These are phyloP conservation scores for Ctenochaetus hawaiiensis DNA, from an alignment of 2,797 vertebrate genomes.

Conservation along the genomic window DNA sequence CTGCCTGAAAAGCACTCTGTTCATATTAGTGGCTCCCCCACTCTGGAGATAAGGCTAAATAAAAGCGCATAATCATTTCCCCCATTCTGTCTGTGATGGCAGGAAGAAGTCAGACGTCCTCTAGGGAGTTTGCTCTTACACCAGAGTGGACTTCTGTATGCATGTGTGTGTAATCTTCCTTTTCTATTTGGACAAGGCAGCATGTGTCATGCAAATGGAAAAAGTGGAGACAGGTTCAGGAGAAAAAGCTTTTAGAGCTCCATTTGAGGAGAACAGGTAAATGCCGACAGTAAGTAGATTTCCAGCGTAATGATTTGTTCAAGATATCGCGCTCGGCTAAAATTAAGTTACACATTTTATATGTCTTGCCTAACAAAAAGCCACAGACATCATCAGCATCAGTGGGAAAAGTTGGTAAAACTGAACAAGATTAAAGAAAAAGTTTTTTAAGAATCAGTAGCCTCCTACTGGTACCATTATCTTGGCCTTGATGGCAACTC, in stretches of 20 bases:
- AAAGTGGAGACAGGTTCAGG: conserved; percentile 19
- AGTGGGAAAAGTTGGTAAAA: conserved; percentile 49
- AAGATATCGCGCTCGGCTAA: background rate
- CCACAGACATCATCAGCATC: background rate
- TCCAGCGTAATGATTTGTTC: conserved; percentile 19
- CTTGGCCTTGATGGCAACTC: conserved; percentile 48
- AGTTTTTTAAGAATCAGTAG: conserved; percentile 47
- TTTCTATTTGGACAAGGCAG: conserved; percentile 49
- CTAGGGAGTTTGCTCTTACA: conserved; percentile 66
- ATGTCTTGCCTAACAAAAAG: background rate
- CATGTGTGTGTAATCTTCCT: conserved; percentile 38
- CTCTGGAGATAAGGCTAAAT: conserved; percentile 80
- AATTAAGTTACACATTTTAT: conserved; percentile 5
- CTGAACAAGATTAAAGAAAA: conserved; percentile 32
- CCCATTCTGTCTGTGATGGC: conserved; percentile 64
- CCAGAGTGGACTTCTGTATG: conserved; percentile 41
- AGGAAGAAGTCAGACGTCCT: conserved; percentile 77
- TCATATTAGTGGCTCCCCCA: conserved; percentile 80
- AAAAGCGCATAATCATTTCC: conserved; percentile 75
- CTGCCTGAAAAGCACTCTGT: conserved; percentile 83
- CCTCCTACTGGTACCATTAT: conserved; percentile 55
- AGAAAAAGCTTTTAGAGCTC: conserved; percentile 64
- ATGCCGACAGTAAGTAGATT: conserved; percentile 37
- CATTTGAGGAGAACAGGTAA: conserved; percentile 22
- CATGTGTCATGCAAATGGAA: conserved; percentile 66